A percentile compares a stretch with the other conserved stretches of the same genome.
phyloP scores from a whole-genome alignment of 2,113 vertebrate genomes.

The Apteryx owenii region DNA sequence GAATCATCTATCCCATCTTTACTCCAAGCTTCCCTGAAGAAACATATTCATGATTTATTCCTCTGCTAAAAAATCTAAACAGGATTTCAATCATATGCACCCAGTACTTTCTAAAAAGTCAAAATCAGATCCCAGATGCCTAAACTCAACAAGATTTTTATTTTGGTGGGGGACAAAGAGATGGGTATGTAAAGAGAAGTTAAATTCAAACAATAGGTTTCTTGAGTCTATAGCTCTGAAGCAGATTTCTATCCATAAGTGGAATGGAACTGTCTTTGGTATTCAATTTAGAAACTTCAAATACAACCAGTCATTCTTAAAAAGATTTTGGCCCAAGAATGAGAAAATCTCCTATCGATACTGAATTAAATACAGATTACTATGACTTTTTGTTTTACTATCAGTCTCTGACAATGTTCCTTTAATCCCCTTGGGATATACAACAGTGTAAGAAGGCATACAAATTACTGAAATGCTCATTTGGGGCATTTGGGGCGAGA shows the following conservation, averaged over 20 bases:
- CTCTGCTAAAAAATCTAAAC: not conserved
- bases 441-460: not conserved
- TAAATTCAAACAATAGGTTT: not conserved
- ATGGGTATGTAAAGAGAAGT: not conserved
- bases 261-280: not conserved
- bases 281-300: not conserved
- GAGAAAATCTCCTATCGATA: not conserved
- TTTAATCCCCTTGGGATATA: not conserved
- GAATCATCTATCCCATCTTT: not conserved
- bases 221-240: not conserved
- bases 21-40: not conserved
- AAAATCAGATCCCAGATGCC: not conserved
- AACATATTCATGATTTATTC: not conserved
- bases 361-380: not conserved
- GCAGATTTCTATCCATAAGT: not conserved
- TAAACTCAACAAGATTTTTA: not conserved
- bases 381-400: not conserved
- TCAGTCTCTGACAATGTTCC: not conserved
- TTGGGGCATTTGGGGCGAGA: not conserved
- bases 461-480: not conserved
- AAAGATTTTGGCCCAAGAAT: not conserved
- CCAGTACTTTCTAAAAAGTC: not conserved
- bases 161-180: not conserved
- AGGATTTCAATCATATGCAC: not conserved
- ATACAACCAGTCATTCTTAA: not conserved